These are phyloP conservation scores for Trichogramma evanescens DNA, from an alignment of 2,888 invertebrate genomes.

Conservation along the genomic window DNA sequence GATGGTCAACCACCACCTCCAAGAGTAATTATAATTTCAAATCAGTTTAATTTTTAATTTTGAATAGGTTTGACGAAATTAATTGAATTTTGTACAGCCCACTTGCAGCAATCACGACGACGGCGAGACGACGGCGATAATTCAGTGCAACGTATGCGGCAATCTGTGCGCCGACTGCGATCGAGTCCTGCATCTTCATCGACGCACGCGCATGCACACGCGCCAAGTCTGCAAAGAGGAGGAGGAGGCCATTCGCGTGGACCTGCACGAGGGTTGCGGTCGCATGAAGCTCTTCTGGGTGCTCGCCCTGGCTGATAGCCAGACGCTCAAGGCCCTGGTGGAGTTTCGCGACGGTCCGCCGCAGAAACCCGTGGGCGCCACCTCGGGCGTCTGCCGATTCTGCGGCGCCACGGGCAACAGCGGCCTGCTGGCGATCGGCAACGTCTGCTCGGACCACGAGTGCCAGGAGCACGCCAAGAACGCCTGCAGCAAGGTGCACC, in stretches of 20 bases:
- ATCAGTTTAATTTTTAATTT: not conserved
- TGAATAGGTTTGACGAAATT: not conserved
- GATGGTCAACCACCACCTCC: slow-evolving; percentile 55
- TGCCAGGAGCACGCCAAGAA: slow-evolving; percentile 76
- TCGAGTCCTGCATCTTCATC: slow-evolving; percentile 85
- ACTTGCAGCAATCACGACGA: slow-evolving; percentile 96
- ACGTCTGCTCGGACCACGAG: slow-evolving; percentile 88
- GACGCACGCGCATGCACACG: slow-evolving; percentile 77
- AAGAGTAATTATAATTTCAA: slow-evolving; percentile 36
- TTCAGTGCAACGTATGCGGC: slow-evolving; percentile 86
- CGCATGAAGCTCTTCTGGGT: slow-evolving; percentile 94
- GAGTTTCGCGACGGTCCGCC: slow-evolving; percentile 80
- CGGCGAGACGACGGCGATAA: slow-evolving; percentile 82
- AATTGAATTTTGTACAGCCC: slow-evolving; percentile 52
- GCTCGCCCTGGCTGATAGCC: slow-evolving; percentile 83
- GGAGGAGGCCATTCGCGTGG: slow-evolving; percentile 91
- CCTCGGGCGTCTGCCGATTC: slow-evolving; percentile 75
- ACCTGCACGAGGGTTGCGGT: slow-evolving; percentile 95
- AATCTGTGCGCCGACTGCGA: slow-evolving; percentile 95
- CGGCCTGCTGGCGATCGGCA: slow-evolving; percentile 83
- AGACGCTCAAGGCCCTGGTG: slow-evolving; percentile 81
- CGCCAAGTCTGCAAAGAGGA: slow-evolving; percentile 92
- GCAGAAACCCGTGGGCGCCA: slow-evolving; percentile 45
- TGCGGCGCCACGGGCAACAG: slow-evolving; percentile 77
- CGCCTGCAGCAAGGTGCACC: slow-evolving; percentile 75